Evolutionary conservation across 2,888 invertebrate genomes (phyloP).

Genomic region (Diploptera punctata): DNA sequence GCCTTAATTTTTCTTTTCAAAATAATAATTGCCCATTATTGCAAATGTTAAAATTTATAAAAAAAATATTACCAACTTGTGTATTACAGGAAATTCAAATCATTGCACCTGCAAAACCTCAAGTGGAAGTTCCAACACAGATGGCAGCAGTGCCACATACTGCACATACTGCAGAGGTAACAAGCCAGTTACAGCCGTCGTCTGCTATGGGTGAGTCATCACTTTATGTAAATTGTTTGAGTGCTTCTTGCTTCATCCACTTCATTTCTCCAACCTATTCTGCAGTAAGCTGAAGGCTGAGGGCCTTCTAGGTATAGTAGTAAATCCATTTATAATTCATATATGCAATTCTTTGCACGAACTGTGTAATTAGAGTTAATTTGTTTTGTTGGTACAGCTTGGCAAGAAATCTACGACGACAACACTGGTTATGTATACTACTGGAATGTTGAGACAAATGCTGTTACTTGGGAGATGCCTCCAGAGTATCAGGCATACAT

Average conservation of each 20-base stretch:
- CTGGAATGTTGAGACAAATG: constrained; percentile 68
- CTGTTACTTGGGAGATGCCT: constrained; percentile 70
- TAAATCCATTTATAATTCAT: background rate
- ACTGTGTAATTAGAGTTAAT: background rate
- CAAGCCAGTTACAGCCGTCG: background rate
- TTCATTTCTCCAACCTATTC: too few relatives aligned
- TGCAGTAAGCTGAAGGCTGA: too few relatives aligned
- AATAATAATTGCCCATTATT: too few relatives aligned
- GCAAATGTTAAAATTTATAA: too few relatives aligned
- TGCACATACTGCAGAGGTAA: background rate
- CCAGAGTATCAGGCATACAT: constrained; percentile 53
- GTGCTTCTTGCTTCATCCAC: too few relatives aligned
- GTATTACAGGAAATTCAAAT: constrained; percentile 35
- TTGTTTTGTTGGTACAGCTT: constrained; percentile 56
- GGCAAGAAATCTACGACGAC: constrained; percentile 71
- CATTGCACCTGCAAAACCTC: constrained; percentile 32
- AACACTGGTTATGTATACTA: constrained; percentile 67
- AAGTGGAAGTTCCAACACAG: constrained; percentile 1
- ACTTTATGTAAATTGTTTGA: too few relatives aligned
- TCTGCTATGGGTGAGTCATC: constrained; percentile 10
- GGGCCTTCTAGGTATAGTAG: too few relatives aligned
- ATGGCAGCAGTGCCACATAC: background rate
- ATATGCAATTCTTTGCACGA: too few relatives aligned
- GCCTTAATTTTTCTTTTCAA: too few relatives aligned
- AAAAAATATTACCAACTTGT: too few relatives aligned